A percentile compares a stretch with the other conserved stretches of the same genome.
phyloP scores from a whole-genome alignment of 2,797 vertebrate species.

The Hypotaenidia okinawae region DNA sequence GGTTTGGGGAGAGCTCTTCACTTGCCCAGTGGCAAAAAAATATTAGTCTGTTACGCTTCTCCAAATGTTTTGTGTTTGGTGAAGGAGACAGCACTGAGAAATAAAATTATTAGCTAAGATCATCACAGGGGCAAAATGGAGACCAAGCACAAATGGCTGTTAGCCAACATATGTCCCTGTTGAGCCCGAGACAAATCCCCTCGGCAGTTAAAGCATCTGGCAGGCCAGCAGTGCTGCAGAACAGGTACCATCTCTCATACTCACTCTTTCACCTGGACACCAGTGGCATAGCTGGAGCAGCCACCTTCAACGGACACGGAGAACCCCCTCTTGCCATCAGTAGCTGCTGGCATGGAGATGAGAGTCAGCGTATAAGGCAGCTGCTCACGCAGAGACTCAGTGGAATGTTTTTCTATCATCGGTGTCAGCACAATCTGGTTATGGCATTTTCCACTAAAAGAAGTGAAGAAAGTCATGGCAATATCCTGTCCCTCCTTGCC shows the following conservation, averaged over 20 bases:
- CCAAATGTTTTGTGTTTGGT: neutral
- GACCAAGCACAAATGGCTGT: neutral
- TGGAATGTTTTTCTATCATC: slow-evolving; percentile 91
- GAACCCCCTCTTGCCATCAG: slow-evolving; percentile 91
- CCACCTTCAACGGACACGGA: slow-evolving; percentile 87
- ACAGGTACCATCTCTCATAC: slow-evolving; percentile 64
- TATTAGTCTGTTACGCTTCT: neutral
- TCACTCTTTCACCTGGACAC: slow-evolving; percentile 95
- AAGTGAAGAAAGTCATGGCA: neutral
- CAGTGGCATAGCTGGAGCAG: slow-evolving; percentile 82
- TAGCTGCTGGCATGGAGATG: slow-evolving; percentile 93
- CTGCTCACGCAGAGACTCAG: slow-evolving; percentile 87
- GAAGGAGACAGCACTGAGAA: neutral
- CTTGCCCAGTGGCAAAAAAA: neutral
- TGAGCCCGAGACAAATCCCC: neutral
- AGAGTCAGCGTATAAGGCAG: slow-evolving; percentile 93
- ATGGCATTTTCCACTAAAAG: slow-evolving; percentile 92
- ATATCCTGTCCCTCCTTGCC: neutral
- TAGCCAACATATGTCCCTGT: neutral
- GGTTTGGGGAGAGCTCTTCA: neutral
- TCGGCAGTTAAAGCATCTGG: neutral
- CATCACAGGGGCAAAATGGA: neutral
- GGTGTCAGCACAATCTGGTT: slow-evolving; percentile 93
- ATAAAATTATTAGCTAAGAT: neutral
- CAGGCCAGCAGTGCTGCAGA: neutral